A percentile compares a stretch with the other conserved stretches of the same genome.
Evolutionary conservation across 2,113 vertebrate species (phyloP).

Genomic region (Melierax canorus): DNA sequence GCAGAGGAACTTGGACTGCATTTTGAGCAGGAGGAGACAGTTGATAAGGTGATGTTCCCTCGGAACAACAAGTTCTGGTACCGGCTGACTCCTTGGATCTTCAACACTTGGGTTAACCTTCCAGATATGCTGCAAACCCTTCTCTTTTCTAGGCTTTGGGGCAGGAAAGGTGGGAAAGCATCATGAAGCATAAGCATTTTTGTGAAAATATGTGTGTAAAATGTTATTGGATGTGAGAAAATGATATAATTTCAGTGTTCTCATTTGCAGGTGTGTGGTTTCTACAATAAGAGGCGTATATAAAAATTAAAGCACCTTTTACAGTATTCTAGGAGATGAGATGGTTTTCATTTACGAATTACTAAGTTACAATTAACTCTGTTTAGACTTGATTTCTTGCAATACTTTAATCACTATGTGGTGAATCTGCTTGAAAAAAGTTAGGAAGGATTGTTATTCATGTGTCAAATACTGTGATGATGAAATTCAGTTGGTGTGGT

Average conservation of each 20-base stretch:
- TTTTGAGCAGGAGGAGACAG: background rate
- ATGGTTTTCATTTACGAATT: background rate
- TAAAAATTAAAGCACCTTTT: background rate
- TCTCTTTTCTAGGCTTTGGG: background rate
- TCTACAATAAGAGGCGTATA: background rate
- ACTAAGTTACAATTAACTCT: background rate
- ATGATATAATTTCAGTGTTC: background rate
- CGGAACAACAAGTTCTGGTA: background rate
- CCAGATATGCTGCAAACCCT: background rate
- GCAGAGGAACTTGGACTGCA: background rate
- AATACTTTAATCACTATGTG: background rate
- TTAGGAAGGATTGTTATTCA: background rate
- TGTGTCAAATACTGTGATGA: background rate
- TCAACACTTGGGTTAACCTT: background rate
- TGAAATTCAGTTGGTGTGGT: background rate
- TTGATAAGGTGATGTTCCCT: background rate
- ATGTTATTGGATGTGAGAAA: background rate
- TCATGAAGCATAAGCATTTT: background rate
- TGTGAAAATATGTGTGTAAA: background rate
- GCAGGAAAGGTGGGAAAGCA: background rate
- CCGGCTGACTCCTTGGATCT: background rate
- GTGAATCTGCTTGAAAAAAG: background rate
- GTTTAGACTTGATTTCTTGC: background rate
- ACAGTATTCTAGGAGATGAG: background rate
- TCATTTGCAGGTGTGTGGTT: background rate